Percentiles rank a stretch among this genome's conserved stretches.
phyloP scores from a whole-genome alignment of 2,888 invertebrate genomes.

The Rhamphomyia laevipes region DNA sequence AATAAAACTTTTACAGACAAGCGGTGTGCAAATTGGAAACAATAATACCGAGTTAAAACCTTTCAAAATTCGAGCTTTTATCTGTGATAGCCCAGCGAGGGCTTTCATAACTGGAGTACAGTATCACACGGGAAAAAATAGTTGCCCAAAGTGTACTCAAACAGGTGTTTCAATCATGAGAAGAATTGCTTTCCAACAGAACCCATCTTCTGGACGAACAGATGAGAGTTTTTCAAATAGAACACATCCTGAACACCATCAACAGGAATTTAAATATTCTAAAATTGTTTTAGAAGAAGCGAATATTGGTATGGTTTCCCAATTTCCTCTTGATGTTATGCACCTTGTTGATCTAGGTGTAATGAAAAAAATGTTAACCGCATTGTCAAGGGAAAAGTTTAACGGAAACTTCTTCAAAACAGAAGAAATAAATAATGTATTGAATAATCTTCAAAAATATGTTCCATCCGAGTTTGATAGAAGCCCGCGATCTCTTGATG shows the following conservation, averaged over 20 bases:
- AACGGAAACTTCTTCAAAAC: not conserved
- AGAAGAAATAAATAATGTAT: not conserved
- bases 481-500: not conserved
- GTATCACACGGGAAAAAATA: slow-evolving; percentile 9
- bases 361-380: slow-evolving; percentile 5
- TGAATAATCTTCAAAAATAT: not conserved
- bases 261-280: not conserved
- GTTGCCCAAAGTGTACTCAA: slow-evolving; percentile 10
- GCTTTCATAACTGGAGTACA: slow-evolving; percentile 8
- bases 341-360: slow-evolving; percentile 8
- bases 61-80: slow-evolving; percentile 5
- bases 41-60: too few species aligned
- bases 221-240: slow-evolving; percentile 1
- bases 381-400: not conserved
- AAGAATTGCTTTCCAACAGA: not conserved
- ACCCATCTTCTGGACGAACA: not conserved
- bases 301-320: slow-evolving; percentile 4
- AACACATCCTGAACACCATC: slow-evolving; percentile 1
- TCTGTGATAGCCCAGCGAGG: slow-evolving; percentile 11
- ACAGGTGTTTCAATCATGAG: not conserved
- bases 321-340: slow-evolving; percentile 9
- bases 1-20: too few species aligned
- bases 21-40: too few species aligned
- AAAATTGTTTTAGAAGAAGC: slow-evolving; percentile 5
- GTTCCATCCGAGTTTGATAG: slow-evolving; percentile 6